phyloP scores from a whole-genome alignment of 2,888 invertebrate species.

The Tridacna crocea region DNA sequence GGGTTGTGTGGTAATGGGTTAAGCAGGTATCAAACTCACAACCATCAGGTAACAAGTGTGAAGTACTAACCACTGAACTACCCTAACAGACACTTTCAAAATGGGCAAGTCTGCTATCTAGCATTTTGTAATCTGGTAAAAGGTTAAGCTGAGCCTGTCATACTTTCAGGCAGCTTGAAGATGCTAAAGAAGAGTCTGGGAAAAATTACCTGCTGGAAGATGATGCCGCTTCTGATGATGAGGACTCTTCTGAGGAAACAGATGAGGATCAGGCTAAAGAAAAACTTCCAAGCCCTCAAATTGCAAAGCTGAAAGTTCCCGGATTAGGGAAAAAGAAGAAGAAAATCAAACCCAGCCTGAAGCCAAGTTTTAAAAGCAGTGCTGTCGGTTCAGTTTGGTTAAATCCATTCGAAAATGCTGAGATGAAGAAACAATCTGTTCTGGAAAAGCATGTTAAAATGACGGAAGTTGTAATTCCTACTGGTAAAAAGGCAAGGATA shows the following conservation, averaged over 20 bases:
- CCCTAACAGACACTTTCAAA: too few relatives aligned
- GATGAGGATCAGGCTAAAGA: constrained; percentile 43
- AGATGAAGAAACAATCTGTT: constrained; percentile 93
- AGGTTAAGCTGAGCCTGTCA: constrained; percentile 29
- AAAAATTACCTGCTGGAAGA: constrained; percentile 54
- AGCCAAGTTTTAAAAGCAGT: constrained; percentile 2
- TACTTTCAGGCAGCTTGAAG: constrained; percentile 56
- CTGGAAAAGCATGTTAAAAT: constrained; percentile 97
- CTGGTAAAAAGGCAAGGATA: constrained; percentile 91
- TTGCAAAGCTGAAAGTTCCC: constrained; percentile 56
- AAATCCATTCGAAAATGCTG: constrained; percentile 94
- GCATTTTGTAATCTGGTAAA: too few relatives aligned
- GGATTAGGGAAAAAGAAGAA: constrained; percentile 30
- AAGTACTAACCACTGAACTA: too few relatives aligned
- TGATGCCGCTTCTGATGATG: constrained; percentile 46
- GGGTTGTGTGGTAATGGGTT: too few relatives aligned
- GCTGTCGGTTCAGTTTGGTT: constrained; percentile 89
- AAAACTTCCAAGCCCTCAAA: constrained; percentile 67
- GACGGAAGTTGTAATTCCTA: constrained; percentile 86
- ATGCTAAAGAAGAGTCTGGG: background rate
- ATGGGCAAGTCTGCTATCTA: too few relatives aligned
- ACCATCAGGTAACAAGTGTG: too few relatives aligned
- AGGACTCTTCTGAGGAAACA: constrained; percentile 49
- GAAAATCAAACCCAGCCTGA: constrained; percentile 8
- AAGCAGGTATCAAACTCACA: too few relatives aligned